Evolutionary conservation across 2,888 invertebrate genomes (phyloP), one percentile per base, ranked within the genome.

Genomic region (Orgyia antiqua): DNA sequence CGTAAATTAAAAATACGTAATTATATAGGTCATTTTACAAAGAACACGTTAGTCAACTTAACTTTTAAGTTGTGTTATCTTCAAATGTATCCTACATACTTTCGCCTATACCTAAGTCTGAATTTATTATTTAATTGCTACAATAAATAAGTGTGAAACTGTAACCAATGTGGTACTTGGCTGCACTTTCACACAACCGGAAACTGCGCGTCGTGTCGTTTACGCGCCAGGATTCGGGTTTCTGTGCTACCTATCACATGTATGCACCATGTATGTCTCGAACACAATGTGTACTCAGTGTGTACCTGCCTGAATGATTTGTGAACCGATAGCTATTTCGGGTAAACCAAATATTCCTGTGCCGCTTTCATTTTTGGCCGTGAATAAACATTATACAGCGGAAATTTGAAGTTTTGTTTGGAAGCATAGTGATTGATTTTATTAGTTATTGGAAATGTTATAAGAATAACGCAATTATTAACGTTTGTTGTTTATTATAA

Each of bases 321-420:
- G 71, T 73, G 65, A 61, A 55, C 52, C 63, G 76, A 78, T 76
- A 80, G 75, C 78, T 82, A 82, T 86, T 84, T 75, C 54, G 56
- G 70, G 69, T 67, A 65, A 72, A 67, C 64, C 56, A 74, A 80
- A 78, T 76, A 76, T 69, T 65, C 65, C 62, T 50, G 62, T 44
- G 51, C 67, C 62, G 70, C 72, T 80, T 83, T 80, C 73, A 62
- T 73, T 83, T 82, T 77, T 67, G 57, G 45, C 59, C 55, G 58
- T 56, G 63, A 70, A 78, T 70, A 77, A 77, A 82, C 71, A 74
- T 63, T 58, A 62, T 51, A 44, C 57, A 49, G 65, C 66, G 71
- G 71, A 74, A 73, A 72, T 72, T 67, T 56, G 62, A 64, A 60
- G 64, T 65, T 68, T 58, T 68, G 59, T 76, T 73, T 68, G 72